phyloP scores from a whole-genome alignment of 92 coral and sea anemone genomes.

The Anthopleura xanthogrammica region DNA sequence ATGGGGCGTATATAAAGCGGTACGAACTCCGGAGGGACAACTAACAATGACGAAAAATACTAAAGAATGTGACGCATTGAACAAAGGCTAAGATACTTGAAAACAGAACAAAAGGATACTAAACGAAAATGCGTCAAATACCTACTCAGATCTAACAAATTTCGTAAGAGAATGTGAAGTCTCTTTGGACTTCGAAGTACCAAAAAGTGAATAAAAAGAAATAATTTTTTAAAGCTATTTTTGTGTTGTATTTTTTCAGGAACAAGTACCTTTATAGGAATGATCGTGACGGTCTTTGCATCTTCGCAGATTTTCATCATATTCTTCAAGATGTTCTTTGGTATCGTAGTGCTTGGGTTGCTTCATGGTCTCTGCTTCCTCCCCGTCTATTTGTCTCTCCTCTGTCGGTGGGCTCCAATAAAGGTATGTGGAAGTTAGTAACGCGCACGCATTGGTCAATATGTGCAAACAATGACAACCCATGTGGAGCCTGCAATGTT shows the following conservation, averaged over 20 bases:
- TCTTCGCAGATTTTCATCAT: conserved; percentile 66
- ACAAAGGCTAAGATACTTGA: too few relatives aligned
- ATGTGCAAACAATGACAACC: too few relatives aligned
- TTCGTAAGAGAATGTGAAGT: background rate
- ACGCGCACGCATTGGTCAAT: too few relatives aligned
- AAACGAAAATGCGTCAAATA: too few relatives aligned
- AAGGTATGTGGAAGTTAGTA: background rate
- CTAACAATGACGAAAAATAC: too few relatives aligned
- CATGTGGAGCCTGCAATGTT: background rate
- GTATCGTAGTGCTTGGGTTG: conserved; percentile 68
- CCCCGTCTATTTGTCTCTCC: conserved; percentile 64
- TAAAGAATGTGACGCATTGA: too few relatives aligned
- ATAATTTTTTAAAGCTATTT: background rate
- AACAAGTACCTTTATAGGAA: conserved; percentile 64
- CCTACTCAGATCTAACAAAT: too few relatives aligned
- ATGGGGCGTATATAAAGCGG: too few relatives aligned
- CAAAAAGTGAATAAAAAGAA: background rate
- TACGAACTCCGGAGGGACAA: too few relatives aligned
- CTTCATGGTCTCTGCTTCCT: conserved; percentile 67
- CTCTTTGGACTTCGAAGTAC: background rate
- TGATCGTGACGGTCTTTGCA: conserved; percentile 54
- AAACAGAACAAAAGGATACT: too few relatives aligned
- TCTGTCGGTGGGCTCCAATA: conserved; percentile 32
- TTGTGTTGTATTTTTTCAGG: conserved; percentile 25
- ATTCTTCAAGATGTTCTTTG: conserved; percentile 73